Conservation (phyloP, 2,113 vertebrate genomes). For the Pycnonotus jocosus region DNA sequence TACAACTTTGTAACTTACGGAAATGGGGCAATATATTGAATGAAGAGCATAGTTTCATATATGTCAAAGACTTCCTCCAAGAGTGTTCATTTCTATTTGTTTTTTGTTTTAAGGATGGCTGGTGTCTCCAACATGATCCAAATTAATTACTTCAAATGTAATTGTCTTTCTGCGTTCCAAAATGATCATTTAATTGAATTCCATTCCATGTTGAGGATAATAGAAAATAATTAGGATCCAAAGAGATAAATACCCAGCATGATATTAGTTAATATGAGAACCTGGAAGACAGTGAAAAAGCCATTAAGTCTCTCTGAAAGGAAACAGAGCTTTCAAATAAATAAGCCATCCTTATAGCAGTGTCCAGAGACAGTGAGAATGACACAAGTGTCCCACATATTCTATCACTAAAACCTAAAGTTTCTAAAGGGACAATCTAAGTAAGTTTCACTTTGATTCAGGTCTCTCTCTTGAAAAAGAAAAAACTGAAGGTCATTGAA, state of each 20-base stretch:
- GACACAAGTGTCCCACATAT: not conserved
- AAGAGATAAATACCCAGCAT: slow-evolving; percentile 68
- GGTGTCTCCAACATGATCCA: slow-evolving; percentile 59
- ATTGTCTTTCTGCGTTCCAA: slow-evolving; percentile 54
- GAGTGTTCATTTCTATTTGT: slow-evolving; percentile 15
- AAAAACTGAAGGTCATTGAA: not conserved
- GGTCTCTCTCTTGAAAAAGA: not conserved
- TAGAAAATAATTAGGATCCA: slow-evolving; percentile 70
- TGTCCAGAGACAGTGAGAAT: not conserved
- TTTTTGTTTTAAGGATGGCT: slow-evolving; percentile 60
- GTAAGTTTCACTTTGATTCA: not conserved
- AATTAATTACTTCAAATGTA: slow-evolving; percentile 58
- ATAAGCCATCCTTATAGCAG: slow-evolving; percentile 45
- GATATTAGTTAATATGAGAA: slow-evolving; percentile 70
- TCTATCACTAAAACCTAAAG: not conserved
- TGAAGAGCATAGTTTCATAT: slow-evolving; percentile 70
- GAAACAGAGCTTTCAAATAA: slow-evolving; percentile 49
- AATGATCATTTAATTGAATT: slow-evolving; percentile 56
- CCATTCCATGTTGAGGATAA: slow-evolving; percentile 67
- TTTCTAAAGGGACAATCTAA: not conserved
- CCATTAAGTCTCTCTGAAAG: slow-evolving; percentile 63
- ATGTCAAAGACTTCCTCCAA: slow-evolving; percentile 66
- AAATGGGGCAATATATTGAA: slow-evolving; percentile 67
- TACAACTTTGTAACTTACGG: slow-evolving; percentile 68
- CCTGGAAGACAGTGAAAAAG: slow-evolving; percentile 71